Base-by-base conservation (phyloP, 2,113 vertebrate species). In the Chlorodrepanis virens region DNA sequence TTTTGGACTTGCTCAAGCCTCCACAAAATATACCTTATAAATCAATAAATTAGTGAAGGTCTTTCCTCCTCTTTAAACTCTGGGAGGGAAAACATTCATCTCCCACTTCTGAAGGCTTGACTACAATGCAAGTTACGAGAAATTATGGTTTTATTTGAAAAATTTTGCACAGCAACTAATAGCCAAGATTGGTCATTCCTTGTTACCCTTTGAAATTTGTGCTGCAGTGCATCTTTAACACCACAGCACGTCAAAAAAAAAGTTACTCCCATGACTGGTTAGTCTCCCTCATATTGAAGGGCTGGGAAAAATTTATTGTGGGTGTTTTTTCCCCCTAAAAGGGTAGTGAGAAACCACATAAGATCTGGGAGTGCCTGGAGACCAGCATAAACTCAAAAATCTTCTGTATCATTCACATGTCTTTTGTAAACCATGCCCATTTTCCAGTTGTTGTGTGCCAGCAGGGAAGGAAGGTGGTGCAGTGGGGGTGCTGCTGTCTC, bases 321-420 rank as follows among this genome's bases (percentile, higher is more conserved):
- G 5, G 7, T 35, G 22, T 24, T 23, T 63, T 45, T 45, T 5
- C 2, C 14, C 9, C 4, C 28, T 27, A 15, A 13, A 14, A 88
- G 6, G 28, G n/a, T 4, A 3, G 23, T 47, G 28, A 52, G 31
- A 65, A 69, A 68, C 14, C 3, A 1, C 12, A 0, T 2, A 70
- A 83, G 13, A 16, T 52, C 27, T 53, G 44, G 35, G 50, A 80
- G 60, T 44, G 9, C 40, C 22, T 22, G 23, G 21, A 72, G 11
- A n/a, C 10, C 9, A 72, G 19, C 7, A 17, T 2, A 63, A 67
- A 28, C 28, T 83, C 33, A 54, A 37, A 33, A 37, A 17, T 57
- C 29, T 54, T 39, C 49, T 50, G 15, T 19, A n/a, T n/a, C 7
- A 1, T 49, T 71, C 20, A 15, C 0, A 0, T 21, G 15, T 35